Evolutionary conservation across 2,797 vertebrate genomes (phyloP).

Genomic region (Taenioides sp.): DNA sequence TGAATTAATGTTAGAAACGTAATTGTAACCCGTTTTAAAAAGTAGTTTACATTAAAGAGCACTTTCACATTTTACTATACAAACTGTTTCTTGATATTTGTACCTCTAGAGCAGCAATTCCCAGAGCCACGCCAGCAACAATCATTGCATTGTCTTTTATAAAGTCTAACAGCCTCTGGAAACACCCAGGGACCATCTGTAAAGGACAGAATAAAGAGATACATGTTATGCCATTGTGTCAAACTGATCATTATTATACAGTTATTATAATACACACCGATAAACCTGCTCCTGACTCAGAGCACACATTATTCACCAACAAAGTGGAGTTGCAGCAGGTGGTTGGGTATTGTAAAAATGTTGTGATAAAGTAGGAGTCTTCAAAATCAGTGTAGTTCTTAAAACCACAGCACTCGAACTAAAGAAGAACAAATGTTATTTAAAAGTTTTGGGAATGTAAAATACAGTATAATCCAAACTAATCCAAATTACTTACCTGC

Average conservation of each 20-base stretch:
- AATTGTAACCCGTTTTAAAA: too few relatives aligned
- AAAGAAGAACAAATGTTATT: slow-evolving; percentile 9
- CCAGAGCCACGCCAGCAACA: slow-evolving; percentile 74
- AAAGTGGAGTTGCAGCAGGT: slow-evolving; percentile 47
- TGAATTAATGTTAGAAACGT: too few relatives aligned
- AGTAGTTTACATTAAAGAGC: too few relatives aligned
- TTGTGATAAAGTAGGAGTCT: slow-evolving; percentile 27
- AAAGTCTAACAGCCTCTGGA: slow-evolving; percentile 47
- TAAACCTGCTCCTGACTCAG: accelerated
- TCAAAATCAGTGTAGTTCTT: slow-evolving; percentile 76
- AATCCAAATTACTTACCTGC: slow-evolving; percentile 49
- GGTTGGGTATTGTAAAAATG: background rate
- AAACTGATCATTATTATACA: background rate
- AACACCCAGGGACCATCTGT: slow-evolving; percentile 67
- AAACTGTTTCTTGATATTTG: background rate
- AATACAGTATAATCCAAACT: background rate
- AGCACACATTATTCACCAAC: accelerated
- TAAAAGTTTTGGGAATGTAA: background rate
- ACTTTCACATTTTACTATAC: background rate
- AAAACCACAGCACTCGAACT: slow-evolving; percentile 78
- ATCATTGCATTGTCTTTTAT: slow-evolving; percentile 67
- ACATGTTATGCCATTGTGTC: background rate
- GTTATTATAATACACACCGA: slow-evolving; percentile 34
- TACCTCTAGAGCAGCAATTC: slow-evolving; percentile 80
- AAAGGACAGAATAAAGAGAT: background rate